A percentile compares a stretch with the other conserved stretches of the same genome.
Evolutionary conservation across 2,113 vertebrate species (phyloP).

Genomic region (Azemiops feae): DNA sequence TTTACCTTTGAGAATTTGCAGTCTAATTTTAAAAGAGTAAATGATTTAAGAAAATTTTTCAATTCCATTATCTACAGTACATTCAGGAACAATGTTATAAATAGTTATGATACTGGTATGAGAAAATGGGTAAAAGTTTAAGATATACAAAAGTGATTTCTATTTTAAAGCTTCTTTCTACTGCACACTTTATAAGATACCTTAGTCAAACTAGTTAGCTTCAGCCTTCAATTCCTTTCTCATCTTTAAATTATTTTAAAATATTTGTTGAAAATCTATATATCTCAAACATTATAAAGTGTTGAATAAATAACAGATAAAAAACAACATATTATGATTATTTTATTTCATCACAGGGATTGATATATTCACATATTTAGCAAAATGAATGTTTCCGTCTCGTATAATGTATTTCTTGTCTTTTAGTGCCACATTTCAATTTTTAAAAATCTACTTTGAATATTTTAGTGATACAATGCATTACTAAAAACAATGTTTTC

Average conservation of each 20-base stretch:
- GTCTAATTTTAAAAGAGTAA: background rate
- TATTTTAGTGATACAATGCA: background rate
- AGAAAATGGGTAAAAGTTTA: background rate
- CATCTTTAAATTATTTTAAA: background rate
- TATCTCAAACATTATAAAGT: background rate
- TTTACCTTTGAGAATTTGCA: background rate
- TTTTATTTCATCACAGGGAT: background rate
- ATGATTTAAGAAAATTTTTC: background rate
- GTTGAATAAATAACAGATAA: background rate
- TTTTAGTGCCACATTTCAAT: background rate
- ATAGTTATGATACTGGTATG: background rate
- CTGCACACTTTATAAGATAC: background rate
- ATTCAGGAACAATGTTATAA: background rate
- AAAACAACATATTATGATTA: background rate
- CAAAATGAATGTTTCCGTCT: background rate
- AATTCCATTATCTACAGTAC: background rate
- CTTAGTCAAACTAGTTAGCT: background rate
- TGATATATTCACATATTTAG: background rate
- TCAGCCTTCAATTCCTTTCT: too few species aligned
- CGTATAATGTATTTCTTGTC: background rate
- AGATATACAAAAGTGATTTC: background rate
- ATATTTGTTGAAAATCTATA: background rate
- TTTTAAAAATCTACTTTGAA: background rate
- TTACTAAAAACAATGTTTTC: background rate
- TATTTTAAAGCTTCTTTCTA: background rate